Base-by-base conservation (phyloP, 2,888 invertebrate species). In the Tortricodes alternella region DNA sequence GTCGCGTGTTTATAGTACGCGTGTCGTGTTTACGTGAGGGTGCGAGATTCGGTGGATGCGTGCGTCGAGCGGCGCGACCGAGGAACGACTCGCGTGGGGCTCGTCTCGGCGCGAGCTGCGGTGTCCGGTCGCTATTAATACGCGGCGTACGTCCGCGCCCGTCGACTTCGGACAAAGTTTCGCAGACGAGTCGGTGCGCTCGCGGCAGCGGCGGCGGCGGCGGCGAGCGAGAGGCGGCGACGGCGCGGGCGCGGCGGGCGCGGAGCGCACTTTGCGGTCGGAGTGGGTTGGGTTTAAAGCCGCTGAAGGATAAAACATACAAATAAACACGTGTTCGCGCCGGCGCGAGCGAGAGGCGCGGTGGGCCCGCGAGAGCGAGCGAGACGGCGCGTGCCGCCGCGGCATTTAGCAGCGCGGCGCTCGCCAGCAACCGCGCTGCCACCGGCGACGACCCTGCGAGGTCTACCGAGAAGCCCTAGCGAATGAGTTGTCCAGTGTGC, bases 231-330 rank as follows among this genome's bases (percentile, higher is more conserved):
- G 87, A 85, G 84, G 85, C 84, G 83, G 80, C 83, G 84, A 80
- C 83, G 81, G 83, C 80, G 84, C 83, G 87, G 92, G 91, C 87
- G 91, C 92, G 91, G 92, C 84, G 89, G 90, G 89, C 81, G 87
- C 81, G 84, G 87, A 85, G 89, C 89, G 92, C 86, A 89, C 91
- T 92, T 92, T 93, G 93, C 91, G 93, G 93, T 93, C 92, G 87
- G 85, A 88, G 92, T 92, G 93, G 93, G 93, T 92, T 89, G 93
- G 93, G 93, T 93, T 90, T 92, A 91, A 92, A 91, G 92, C 91
- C 91, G 91, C 92, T 92, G 92, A 92, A 92, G 92, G 93, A 93
- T 86, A 91, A 89, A 92, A 91, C 89, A 91, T 90, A 89, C 91
- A 90, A 89, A 89, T 90, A 91, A 91, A 92, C 92, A 91, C 89